Evolutionary conservation across 2,113 vertebrate species (phyloP).

Genomic region (Vidua macroura): DNA sequence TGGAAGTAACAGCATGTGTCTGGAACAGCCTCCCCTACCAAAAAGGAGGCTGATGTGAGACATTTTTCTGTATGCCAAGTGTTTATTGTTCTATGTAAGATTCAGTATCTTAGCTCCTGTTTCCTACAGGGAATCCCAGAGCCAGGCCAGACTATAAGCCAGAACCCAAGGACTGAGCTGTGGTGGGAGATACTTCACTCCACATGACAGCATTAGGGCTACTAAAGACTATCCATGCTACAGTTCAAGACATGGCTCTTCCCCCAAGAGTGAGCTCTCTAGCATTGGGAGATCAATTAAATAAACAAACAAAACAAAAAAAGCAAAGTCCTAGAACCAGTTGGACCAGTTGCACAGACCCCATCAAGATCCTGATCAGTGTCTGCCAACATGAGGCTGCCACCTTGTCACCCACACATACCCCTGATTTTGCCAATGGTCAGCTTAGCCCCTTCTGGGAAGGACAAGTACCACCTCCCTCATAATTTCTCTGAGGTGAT

Average conservation of each 20-base stretch:
- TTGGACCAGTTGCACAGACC: neutral
- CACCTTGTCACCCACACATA: neutral
- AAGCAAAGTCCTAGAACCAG: neutral
- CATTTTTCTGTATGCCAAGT: neutral
- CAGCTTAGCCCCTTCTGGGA: neutral
- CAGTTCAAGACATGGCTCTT: neutral
- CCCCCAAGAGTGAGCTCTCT: neutral
- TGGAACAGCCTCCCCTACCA: neutral
- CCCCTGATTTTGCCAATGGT: neutral
- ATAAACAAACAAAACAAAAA: neutral
- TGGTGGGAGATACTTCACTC: neutral
- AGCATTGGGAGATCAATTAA: neutral
- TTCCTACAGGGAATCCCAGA: neutral
- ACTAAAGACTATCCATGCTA: neutral
- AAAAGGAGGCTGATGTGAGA: neutral
- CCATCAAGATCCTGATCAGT: neutral
- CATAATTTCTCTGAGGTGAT: neutral
- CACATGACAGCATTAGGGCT: neutral
- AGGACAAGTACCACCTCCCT: neutral
- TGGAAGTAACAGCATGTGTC: neutral
- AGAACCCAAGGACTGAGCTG: neutral
- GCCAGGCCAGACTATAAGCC: neutral
- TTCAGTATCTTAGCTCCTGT: neutral
- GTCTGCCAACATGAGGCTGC: neutral
- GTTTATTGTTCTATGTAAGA: neutral